A percentile compares a stretch with the other conserved stretches of the same genome.
phyloP scores from a whole-genome alignment of 2,888 invertebrate genomes.

The Tupiocoris notatus region DNA sequence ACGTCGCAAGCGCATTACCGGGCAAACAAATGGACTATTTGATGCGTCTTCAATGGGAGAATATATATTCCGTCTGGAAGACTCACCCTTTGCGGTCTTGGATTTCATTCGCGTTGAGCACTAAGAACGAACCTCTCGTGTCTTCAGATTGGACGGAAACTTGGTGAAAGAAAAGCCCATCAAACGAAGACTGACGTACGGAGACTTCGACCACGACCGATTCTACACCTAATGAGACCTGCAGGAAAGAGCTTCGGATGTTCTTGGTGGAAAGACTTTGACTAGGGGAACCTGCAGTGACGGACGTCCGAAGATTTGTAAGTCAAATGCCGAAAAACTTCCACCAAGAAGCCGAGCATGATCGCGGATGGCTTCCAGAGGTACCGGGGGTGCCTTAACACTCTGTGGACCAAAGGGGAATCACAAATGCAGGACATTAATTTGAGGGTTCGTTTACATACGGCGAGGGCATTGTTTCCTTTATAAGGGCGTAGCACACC shows the following conservation, averaged over 20 bases:
- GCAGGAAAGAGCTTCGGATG: too few relatives aligned
- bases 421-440: constrained; percentile 44
- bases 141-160: neutral
- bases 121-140: neutral
- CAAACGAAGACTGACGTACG: neutral
- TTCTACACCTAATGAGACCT: constrained; percentile 20
- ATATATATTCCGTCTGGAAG: neutral
- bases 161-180: neutral
- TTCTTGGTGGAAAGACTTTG: neutral
- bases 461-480: constrained; percentile 38
- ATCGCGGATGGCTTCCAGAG: constrained; percentile 1
- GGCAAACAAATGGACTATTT: neutral
- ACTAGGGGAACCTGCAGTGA: constrained; percentile 12
- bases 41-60: neutral
- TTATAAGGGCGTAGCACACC: constrained; percentile 38
- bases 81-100: neutral
- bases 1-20: neutral
- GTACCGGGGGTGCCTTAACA: constrained; percentile 20
- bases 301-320: constrained; percentile 34
- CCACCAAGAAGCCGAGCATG: neutral
- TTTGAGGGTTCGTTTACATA: constrained; percentile 44
- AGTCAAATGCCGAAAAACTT: constrained; percentile 34
- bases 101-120: neutral
- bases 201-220: neutral
- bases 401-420: constrained; percentile 29